A percentile compares a stretch with the other conserved stretches of the same genome.
These are phyloP conservation scores for Dufourea novaeangliae DNA, from an alignment of 1,140 invertebrate genomes.

Conservation along the genomic window DNA sequence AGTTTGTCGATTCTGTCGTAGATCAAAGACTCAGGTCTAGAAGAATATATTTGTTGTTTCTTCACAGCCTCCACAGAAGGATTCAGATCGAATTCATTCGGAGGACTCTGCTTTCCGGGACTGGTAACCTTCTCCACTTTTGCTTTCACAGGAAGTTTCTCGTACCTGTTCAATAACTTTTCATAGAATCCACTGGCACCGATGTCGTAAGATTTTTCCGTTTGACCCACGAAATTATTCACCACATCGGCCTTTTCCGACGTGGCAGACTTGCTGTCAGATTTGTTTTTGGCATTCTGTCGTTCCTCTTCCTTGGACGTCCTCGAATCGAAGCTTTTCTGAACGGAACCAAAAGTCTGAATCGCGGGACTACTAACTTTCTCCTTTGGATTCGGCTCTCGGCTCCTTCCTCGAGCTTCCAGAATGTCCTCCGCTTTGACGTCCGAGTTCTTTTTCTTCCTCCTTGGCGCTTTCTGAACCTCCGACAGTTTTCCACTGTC, in stretches of 20 bases:
- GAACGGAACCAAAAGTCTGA: background rate
- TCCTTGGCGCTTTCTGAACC: constrained; percentile 61
- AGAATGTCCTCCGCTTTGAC: constrained; percentile 74
- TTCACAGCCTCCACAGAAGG: background rate
- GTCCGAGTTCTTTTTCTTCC: constrained; percentile 75
- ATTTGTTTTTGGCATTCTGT: constrained; percentile 71
- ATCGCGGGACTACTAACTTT: constrained; percentile 5
- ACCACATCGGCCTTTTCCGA: constrained; percentile 6
- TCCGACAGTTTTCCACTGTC: constrained; percentile 48
- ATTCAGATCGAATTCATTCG: constrained; percentile 50
- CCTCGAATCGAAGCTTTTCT: constrained; percentile 31
- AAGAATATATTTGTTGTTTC: constrained; percentile 2
- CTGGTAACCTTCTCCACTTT: constrained; percentile 28
- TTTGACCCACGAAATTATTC: constrained; percentile 19
- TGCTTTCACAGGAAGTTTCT: constrained; percentile 45
- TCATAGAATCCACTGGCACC: constrained; percentile 36
- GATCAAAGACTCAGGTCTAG: background rate
- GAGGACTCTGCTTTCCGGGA: background rate
- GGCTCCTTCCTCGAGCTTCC: constrained; percentile 67
- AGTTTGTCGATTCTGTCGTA: constrained; percentile 52
- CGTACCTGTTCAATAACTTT: constrained; percentile 63
- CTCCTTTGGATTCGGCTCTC: constrained; percentile 43
- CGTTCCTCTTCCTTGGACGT: constrained; percentile 54
- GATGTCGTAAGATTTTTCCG: constrained; percentile 54
- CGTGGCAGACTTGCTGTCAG: constrained; percentile 12